A percentile compares a stretch with the other conserved stretches of the same genome.
These are phyloP conservation scores for Jaculus jaculus DNA, from an alignment of 2,113 vertebrate species.

Conservation along the genomic window DNA sequence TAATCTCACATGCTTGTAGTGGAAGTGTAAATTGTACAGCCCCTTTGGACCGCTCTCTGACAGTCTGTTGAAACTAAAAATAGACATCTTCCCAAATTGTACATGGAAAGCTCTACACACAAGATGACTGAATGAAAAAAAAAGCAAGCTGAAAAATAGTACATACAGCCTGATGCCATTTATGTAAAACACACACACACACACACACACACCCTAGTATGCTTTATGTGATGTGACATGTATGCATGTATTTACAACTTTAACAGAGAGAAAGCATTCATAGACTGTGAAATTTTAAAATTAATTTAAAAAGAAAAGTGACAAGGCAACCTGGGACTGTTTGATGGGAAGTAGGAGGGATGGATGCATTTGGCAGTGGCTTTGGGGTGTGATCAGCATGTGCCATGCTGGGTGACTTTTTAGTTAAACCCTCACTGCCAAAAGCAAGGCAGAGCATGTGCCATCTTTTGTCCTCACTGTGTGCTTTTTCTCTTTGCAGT, in stretches of 20 bases:
- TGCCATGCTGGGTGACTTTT: not conserved
- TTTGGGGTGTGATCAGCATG: not conserved
- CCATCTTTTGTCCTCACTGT: constrained; percentile 31
- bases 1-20: not conserved
- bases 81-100: not conserved
- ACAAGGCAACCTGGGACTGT: not conserved
- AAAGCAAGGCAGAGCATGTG: not conserved
- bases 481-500: constrained; percentile 81
- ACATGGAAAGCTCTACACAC: not conserved
- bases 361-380: not conserved
- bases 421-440: not conserved
- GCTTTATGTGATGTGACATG: not conserved
- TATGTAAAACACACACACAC: not conserved
- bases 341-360: not conserved
- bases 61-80: constrained; percentile 50
- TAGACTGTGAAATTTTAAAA: not conserved
- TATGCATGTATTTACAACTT: not conserved
- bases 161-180: not conserved
- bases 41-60: constrained; percentile 31
- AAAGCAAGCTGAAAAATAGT: constrained; percentile 7
- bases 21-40: not conserved
- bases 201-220: not conserved
- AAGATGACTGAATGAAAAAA: not conserved
- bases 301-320: constrained; percentile 17
- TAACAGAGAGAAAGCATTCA: not conserved